phyloP scores from a whole-genome alignment of 2,113 vertebrate genomes.

The Daubentonia madagascariensis region DNA sequence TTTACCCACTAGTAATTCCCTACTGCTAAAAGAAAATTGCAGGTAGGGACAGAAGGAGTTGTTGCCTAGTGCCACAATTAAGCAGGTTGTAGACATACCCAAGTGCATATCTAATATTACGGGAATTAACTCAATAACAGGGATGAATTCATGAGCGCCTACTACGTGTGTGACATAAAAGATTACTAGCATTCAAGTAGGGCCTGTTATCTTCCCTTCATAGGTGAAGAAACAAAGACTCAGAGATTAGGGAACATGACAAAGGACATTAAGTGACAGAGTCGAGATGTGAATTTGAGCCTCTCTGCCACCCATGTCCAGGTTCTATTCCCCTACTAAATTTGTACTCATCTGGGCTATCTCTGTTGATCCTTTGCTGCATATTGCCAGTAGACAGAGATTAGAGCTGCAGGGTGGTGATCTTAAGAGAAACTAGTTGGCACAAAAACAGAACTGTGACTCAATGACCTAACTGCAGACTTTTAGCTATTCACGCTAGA shows the following conservation, averaged over 20 bases:
- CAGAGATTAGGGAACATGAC: not conserved
- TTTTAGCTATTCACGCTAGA: not conserved
- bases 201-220: not conserved
- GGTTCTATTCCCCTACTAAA: fast-evolving
- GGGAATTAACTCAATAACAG: not conserved
- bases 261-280: not conserved
- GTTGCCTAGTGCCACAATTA: not conserved
- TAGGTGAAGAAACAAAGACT: not conserved
- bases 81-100: not conserved
- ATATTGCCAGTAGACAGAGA: not conserved
- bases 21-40: not conserved
- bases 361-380: not conserved
- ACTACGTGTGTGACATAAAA: not conserved
- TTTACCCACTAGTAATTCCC: not conserved
- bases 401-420: not conserved
- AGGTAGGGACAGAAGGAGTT: not conserved
- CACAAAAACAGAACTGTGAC: not conserved
- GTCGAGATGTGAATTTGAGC: not conserved
- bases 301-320: not conserved
- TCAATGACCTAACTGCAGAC: not conserved
- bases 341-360: not conserved
- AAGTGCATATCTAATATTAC: not conserved
- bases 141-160: not conserved
- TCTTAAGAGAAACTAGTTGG: not conserved
- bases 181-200: not conserved